Evolutionary conservation across 1,140 invertebrate species (phyloP).

Genomic region (Venturia canescens): DNA sequence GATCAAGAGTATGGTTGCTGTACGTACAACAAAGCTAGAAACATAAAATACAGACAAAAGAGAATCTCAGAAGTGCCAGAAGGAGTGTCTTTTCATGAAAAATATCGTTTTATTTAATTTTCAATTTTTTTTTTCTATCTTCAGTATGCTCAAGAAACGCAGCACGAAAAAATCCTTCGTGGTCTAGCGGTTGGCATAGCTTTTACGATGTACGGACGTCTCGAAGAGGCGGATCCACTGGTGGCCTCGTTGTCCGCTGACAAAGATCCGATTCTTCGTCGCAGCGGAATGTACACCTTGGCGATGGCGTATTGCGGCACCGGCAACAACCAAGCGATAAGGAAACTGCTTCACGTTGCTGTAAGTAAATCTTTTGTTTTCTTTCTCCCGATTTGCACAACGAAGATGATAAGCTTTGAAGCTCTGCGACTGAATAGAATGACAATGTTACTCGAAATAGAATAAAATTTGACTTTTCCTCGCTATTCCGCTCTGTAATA

Average conservation of each 20-base stretch:
- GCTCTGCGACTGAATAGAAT: no score
- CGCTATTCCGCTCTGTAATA: no score
- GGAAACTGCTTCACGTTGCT: slow-evolving; percentile 96
- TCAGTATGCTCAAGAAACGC: slow-evolving; percentile 91
- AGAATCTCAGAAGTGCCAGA: neutral
- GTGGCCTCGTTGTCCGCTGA: slow-evolving; percentile 91
- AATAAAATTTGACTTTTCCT: no score
- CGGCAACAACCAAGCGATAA: slow-evolving; percentile 97
- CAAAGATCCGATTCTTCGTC: slow-evolving; percentile 91
- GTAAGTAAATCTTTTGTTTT: slow-evolving; percentile 78
- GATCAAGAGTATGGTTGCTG: slow-evolving; percentile 96
- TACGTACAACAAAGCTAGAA: no score
- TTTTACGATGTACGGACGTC: slow-evolving; percentile 96
- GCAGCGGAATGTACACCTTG: slow-evolving; percentile 98
- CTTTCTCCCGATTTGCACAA: neutral
- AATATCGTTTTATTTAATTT: slow-evolving; percentile 28
- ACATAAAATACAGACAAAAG: neutral
- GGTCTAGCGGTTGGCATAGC: slow-evolving; percentile 97
- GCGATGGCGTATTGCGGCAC: slow-evolving; percentile 99
- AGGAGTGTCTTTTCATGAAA: neutral
- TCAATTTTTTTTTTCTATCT: slow-evolving; percentile 50
- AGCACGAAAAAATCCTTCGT: slow-evolving; percentile 98
- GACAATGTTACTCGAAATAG: no score
- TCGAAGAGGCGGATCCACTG: slow-evolving; percentile 97
- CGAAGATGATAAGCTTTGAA: no score